Conservation (phyloP, 2,797 vertebrate species). For the Neosilurus mollespiculum region DNA sequence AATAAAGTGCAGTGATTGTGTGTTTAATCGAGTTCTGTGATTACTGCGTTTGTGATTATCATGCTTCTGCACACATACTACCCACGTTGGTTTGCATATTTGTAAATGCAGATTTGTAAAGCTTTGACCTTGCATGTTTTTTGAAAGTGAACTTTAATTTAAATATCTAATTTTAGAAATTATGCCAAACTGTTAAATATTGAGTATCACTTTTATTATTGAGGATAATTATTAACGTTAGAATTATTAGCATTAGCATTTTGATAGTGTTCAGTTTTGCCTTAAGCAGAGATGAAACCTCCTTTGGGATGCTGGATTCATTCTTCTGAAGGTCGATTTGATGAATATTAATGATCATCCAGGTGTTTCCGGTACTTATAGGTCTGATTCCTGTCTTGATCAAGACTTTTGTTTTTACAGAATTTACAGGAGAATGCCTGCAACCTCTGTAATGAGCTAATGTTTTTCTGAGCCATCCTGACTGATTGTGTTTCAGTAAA, state of each 20-base stretch:
- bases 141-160: slow-evolving; percentile 11
- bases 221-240: slow-evolving; percentile 55
- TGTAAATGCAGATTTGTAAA: neutral
- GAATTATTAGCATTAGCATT: slow-evolving; percentile 66
- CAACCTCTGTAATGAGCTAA: slow-evolving; percentile 18
- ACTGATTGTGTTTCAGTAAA: slow-evolving; percentile 31
- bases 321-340: slow-evolving; percentile 56
- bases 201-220: slow-evolving; percentile 9
- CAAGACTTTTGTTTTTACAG: slow-evolving; percentile 20
- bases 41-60: neutral
- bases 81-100: neutral
- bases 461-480: slow-evolving; percentile 21
- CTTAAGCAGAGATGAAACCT: slow-evolving; percentile 59
- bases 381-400: slow-evolving; percentile 2
- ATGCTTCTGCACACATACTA: neutral
- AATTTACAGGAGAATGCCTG: slow-evolving; percentile 17
- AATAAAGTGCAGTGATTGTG: neutral
- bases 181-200: slow-evolving; percentile 29
- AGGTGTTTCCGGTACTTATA: slow-evolving; percentile 25
- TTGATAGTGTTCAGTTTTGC: slow-evolving; percentile 64
- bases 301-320: slow-evolving; percentile 42
- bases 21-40: neutral
- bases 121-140: slow-evolving; percentile 16
- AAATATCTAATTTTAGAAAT: slow-evolving; percentile 8
- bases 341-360: slow-evolving; percentile 56